Percentiles rank a stretch among this genome's conserved stretches.
These are phyloP conservation scores for Tupaia chinensis DNA, from an alignment of 2,113 vertebrate species.

Conservation along the genomic window DNA sequence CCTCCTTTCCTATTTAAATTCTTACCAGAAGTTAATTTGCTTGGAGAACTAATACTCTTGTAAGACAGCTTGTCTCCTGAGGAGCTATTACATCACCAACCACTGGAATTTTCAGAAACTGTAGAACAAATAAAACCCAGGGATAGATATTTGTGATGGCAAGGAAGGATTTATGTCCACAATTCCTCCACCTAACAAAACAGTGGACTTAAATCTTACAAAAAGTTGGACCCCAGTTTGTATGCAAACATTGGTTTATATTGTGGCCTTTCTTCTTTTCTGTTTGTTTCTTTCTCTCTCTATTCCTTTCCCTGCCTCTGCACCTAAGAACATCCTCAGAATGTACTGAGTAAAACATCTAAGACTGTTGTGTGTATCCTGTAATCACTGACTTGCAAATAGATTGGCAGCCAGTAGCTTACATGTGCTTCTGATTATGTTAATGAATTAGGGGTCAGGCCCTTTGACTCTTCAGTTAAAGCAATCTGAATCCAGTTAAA, in stretches of 20 bases:
- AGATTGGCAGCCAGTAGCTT: constrained; percentile 77
- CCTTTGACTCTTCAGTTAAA: constrained; percentile 82
- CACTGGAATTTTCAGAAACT: constrained; percentile 24
- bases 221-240: not conserved
- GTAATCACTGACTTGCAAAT: constrained; percentile 10
- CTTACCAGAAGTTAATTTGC: constrained; percentile 53
- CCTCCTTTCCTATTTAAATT: constrained; percentile 46
- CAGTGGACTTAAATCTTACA: not conserved
- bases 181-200: not conserved
- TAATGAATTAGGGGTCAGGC: constrained; percentile 83
- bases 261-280: not conserved
- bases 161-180: not conserved
- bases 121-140: not conserved
- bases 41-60: not conserved
- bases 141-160: not conserved
- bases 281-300: not conserved
- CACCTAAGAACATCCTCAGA: not conserved
- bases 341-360: constrained; percentile 41
- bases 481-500: constrained; percentile 83
- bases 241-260: not conserved
- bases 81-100: not conserved
- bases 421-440: constrained; percentile 81
- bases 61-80: not conserved
- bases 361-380: not conserved
- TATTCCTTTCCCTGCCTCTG: not conserved